Evolutionary conservation across 2,888 invertebrate species (phyloP).

Genomic region (Calliphora vomitoria): DNA sequence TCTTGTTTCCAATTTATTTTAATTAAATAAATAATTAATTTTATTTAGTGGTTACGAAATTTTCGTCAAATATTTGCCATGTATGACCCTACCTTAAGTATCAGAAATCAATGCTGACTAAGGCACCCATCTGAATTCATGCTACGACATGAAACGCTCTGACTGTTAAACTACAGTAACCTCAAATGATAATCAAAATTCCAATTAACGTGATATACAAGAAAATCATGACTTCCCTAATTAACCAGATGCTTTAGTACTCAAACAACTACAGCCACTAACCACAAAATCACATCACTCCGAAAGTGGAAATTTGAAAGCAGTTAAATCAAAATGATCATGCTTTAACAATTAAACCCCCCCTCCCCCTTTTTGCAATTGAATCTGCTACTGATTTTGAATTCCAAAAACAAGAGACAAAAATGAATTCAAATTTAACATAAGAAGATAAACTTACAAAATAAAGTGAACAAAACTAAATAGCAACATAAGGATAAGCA

Average conservation of each 20-base stretch:
- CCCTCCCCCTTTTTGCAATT: background rate
- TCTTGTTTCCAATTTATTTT: too few relatives aligned
- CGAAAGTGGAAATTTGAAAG: background rate
- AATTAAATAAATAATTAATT: too few relatives aligned
- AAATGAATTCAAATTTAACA: slow-evolving; percentile 20
- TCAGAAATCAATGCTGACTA: too few relatives aligned
- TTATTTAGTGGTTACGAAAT: too few relatives aligned
- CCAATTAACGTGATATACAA: background rate
- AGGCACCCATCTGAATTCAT: too few relatives aligned
- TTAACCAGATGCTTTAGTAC: background rate
- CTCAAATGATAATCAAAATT: too few relatives aligned
- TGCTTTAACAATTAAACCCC: background rate
- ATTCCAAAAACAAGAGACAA: background rate
- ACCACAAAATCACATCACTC: background rate
- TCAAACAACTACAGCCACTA: background rate
- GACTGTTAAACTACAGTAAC: too few relatives aligned
- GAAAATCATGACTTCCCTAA: background rate
- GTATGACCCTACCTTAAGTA: too few relatives aligned
- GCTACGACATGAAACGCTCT: too few relatives aligned
- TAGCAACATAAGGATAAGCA: slow-evolving; percentile 41
- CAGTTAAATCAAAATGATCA: too few relatives aligned
- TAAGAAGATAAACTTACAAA: slow-evolving; percentile 54
- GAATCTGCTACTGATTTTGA: background rate
- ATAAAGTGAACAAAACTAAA: slow-evolving; percentile 43
- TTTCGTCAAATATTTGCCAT: too few relatives aligned